Evolutionary conservation across 2,888 invertebrate genomes (phyloP).

Genomic region (Ormyrus thymus): DNA sequence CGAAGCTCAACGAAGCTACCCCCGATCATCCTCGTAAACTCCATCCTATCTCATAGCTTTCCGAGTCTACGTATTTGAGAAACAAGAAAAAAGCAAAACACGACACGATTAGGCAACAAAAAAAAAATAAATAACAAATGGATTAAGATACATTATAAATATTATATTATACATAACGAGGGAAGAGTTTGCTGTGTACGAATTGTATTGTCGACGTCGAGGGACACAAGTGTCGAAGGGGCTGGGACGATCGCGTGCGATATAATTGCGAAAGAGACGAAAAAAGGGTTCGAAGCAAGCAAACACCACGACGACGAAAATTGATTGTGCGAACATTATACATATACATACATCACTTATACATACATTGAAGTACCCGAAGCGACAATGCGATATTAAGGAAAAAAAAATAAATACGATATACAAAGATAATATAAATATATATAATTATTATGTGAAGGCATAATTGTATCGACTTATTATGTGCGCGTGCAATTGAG

Average conservation of each 20-base stretch:
- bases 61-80: constrained; percentile 67
- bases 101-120: constrained; percentile 47
- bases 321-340: constrained; percentile 56
- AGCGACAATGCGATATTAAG: constrained; percentile 58
- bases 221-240: constrained; percentile 4
- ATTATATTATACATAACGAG: constrained; percentile 52
- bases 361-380: constrained; percentile 61
- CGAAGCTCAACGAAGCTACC: constrained; percentile 22
- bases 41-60: constrained; percentile 64
- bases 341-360: constrained; percentile 57
- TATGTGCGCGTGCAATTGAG: constrained; percentile 31
- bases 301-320: constrained; percentile 46
- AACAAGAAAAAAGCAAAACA: constrained; percentile 48
- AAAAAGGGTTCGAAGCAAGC: background rate
- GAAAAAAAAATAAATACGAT: constrained; percentile 58
- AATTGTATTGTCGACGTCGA: constrained; percentile 50
- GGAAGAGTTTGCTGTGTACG: constrained; percentile 55
- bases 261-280: background rate
- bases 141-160: constrained; percentile 60
- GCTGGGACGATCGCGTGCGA: constrained; percentile 25
- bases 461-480: constrained; percentile 51
- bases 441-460: constrained; percentile 61
- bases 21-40: constrained; percentile 59
- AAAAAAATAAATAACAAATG: constrained; percentile 53
- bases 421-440: constrained; percentile 63